phyloP scores from a whole-genome alignment of 1,140 invertebrate genomes.

The Drosophila quadrilineata region DNA sequence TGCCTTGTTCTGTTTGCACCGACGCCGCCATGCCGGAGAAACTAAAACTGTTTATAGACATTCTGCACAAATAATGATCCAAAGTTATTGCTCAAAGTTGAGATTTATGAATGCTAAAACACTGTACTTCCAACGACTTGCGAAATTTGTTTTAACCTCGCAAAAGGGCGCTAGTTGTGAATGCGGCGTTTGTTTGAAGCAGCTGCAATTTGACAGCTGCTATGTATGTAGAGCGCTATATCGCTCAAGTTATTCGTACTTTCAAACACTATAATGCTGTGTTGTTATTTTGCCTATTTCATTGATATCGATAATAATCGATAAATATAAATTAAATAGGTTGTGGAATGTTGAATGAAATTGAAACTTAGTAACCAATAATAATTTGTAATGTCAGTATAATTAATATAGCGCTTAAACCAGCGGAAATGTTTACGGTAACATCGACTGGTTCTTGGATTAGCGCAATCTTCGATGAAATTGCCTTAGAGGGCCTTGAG shows the following conservation, averaged over 20 bases:
- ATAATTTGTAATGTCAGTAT: no score
- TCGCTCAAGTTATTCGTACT: background rate
- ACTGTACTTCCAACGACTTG: slow-evolving; percentile 51
- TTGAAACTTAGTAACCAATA: no score
- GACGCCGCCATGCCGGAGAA: slow-evolving; percentile 56
- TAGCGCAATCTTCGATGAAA: slow-evolving; percentile 85
- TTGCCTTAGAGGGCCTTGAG: slow-evolving; percentile 91
- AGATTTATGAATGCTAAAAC: background rate
- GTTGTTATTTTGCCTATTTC: no score
- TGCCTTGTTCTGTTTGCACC: slow-evolving; percentile 49
- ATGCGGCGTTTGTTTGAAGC: slow-evolving; percentile 36
- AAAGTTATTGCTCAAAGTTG: background rate
- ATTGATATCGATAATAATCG: no score
- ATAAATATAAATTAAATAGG: no score
- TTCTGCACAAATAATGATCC: background rate
- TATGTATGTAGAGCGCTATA: background rate
- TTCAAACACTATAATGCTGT: no score
- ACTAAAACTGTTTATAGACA: slow-evolving; percentile 49
- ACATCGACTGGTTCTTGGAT: slow-evolving; percentile 55
- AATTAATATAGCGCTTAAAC: background rate
- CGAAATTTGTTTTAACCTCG: slow-evolving; percentile 43
- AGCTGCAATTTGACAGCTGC: slow-evolving; percentile 39
- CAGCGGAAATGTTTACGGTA: slow-evolving; percentile 6
- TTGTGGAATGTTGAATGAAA: no score
- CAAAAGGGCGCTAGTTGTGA: slow-evolving; percentile 50